Evolutionary conservation across 1,140 invertebrate genomes (phyloP).

Genomic region (Lineus longissimus): DNA sequence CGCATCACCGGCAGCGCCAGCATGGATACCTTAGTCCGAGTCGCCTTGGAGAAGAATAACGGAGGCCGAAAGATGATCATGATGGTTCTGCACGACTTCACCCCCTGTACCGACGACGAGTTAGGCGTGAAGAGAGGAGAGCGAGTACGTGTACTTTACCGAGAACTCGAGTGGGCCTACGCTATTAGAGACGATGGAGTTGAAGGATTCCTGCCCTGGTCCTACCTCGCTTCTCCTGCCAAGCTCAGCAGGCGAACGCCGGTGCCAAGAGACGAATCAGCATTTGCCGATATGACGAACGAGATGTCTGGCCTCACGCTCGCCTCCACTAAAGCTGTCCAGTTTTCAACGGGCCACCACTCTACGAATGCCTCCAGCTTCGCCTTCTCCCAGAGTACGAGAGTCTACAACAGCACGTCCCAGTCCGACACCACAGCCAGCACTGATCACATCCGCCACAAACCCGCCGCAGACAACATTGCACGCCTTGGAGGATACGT

Average conservation of each 20-base stretch:
- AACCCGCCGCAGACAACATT: no score
- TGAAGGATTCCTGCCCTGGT: conserved; percentile 86
- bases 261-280: background rate
- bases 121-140: conserved; percentile 73
- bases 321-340: background rate
- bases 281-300: background rate
- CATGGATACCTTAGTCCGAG: background rate
- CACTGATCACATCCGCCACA: no score
- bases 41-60: background rate
- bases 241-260: conserved; percentile 15
- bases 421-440: no score
- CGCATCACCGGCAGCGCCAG: background rate
- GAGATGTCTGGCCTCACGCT: background rate
- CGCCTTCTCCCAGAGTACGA: no score
- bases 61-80: conserved; percentile 56
- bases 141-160: conserved; percentile 86
- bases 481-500: no score
- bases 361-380: no score
- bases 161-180: conserved; percentile 96
- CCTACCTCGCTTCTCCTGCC: conserved; percentile 13
- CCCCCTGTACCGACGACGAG: conserved; percentile 91
- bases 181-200: conserved; percentile 81
- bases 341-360: no score
- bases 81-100: conserved; percentile 92
- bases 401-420: no score